Conservation (phyloP, 2,113 vertebrate genomes). For the Lanius ludovicianus region DNA sequence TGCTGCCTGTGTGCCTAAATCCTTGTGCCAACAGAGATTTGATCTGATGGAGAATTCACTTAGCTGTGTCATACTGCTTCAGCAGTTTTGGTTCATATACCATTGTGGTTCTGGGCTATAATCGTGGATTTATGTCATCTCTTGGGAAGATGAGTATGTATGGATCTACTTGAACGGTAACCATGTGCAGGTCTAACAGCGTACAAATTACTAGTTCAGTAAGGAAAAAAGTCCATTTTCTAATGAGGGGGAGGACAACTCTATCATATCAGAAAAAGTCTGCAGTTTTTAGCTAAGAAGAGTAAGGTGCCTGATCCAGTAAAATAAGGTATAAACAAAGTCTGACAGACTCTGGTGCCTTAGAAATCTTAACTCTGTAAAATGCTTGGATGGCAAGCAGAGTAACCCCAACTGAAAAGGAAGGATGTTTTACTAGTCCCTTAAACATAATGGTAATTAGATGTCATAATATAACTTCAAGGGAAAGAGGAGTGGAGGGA, state of each 20-base stretch:
- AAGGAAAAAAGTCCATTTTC: not conserved
- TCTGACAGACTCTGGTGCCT: not conserved
- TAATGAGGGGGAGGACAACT: not conserved
- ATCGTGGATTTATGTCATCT: not conserved
- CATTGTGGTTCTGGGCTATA: not conserved
- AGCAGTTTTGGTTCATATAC: not conserved
- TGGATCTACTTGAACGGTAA: not conserved
- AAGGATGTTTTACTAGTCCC: not conserved
- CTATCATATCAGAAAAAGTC: not conserved
- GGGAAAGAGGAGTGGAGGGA: not conserved
- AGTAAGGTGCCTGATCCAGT: not conserved
- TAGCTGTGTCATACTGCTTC: not conserved
- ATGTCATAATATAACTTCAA: not conserved
- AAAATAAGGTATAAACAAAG: not conserved
- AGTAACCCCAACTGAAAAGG: not conserved
- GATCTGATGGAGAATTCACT: not conserved
- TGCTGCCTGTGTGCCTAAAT: not conserved
- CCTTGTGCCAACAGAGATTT: not conserved
- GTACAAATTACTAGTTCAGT: not conserved
- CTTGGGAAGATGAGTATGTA: not conserved
- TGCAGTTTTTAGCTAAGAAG: not conserved
- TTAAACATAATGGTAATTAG: not conserved
- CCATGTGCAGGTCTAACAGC: not conserved
- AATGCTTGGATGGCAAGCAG: not conserved
- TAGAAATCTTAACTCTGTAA: not conserved